These are phyloP conservation scores for Motacilla alba DNA, from an alignment of 2,113 vertebrate species.

Conservation along the genomic window DNA sequence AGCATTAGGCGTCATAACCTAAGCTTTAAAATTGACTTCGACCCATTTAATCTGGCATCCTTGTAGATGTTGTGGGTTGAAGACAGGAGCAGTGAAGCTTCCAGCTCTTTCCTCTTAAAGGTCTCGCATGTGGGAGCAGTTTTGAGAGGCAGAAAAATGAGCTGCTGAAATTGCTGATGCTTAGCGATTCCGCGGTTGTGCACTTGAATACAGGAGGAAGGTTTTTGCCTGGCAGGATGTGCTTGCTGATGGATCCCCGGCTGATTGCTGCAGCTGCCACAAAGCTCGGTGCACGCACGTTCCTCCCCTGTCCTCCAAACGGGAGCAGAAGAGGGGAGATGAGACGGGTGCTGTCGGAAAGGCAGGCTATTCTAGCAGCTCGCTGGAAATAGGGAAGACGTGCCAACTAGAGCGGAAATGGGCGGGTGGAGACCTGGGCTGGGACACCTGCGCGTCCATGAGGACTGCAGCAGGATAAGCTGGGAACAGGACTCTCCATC, in stretches of 20 bases:
- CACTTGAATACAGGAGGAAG: neutral
- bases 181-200: neutral
- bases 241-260: neutral
- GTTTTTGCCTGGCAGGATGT: neutral
- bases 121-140: neutral
- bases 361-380: neutral
- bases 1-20: neutral
- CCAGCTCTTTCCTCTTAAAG: neutral
- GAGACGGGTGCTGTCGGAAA: neutral
- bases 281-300: neutral
- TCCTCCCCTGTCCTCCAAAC: neutral
- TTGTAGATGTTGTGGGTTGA: neutral
- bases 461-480: neutral
- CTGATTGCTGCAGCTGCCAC: neutral
- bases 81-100: neutral
- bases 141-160: neutral
- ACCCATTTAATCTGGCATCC: neutral
- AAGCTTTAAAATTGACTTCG: neutral
- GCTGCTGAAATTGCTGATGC: constrained; percentile 27
- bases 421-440: neutral
- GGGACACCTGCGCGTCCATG: neutral
- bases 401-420: constrained; percentile 4
- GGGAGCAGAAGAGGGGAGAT: neutral
- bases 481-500: neutral
- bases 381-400: neutral